Evolutionary conservation across 2,797 vertebrate genomes (phyloP), one percentile per base, ranked within the genome.

Genomic region (Pteropus rufus): DNA sequence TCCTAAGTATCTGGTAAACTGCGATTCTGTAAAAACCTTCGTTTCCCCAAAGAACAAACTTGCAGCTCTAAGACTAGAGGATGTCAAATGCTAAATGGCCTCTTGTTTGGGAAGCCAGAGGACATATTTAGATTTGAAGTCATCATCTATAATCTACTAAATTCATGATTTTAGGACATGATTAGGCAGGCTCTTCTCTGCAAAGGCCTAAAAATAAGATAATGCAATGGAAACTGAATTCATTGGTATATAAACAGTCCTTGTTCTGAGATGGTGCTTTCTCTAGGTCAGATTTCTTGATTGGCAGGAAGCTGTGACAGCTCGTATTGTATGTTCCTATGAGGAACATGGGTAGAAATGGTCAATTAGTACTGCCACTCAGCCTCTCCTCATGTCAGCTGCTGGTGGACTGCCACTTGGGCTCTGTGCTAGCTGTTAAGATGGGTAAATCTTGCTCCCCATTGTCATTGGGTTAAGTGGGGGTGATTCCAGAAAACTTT

Each of bases 291-390:
- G 89, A 97, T 98, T 97, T 98, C 90, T 87, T 97, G 98, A 98
- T 98, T 98, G 98, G 98, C 98, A 98, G 98, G 97, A 95, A 95
- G 97, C 97, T 62, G 2, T 98, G 98, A 98, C 98, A 99, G 98
- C 97, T 98, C 89, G 41, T 52, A 94, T 58, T 83, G 79, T 97
- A 96, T 86, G 94, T 98, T 98, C 97, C 89, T 97, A 97, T 96
- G 97, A 98, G 97, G 96, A 98, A 96, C 97, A 96, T 89, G 94
- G 93, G 94, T 76, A 98, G 98, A 98, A 98, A 97, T 96, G 92
- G 98, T 98, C 98, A 98, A 98, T 99, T 98, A 98, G 98, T 98
- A 98, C 98, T 98, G 98, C 98, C 98, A 98, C 96, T 98, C 98
- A 98, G 97, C 69, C 93, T 96, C 95, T 95, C 90, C 88, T 97